Percentiles rank a stretch among this genome's conserved stretches.
Conservation (phyloP, 2,113 vertebrate genomes). For the Malurus elegans region DNA sequence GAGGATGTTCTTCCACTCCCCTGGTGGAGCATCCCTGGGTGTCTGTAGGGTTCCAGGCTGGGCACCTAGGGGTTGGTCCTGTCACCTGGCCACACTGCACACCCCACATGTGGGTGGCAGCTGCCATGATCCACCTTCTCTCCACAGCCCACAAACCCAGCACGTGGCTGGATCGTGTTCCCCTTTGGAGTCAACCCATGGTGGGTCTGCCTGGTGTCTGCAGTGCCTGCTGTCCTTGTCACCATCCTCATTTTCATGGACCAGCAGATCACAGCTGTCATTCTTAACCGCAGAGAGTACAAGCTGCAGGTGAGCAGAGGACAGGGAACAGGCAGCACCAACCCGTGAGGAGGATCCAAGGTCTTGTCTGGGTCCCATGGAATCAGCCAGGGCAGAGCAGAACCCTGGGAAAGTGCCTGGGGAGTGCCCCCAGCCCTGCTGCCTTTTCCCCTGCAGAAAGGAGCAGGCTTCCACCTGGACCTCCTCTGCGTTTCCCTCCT, state of each 20-base stretch:
- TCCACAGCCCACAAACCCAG: constrained; percentile 67
- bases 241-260: constrained; percentile 85
- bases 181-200: constrained; percentile 77
- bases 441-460: constrained; percentile 68
- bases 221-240: constrained; percentile 72
- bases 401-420: background rate
- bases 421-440: background rate
- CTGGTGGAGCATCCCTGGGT: background rate
- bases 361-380: background rate
- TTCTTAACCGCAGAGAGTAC: constrained; percentile 78
- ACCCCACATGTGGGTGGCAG: background rate
- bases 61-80: background rate
- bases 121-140: background rate
- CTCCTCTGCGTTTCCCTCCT: constrained; percentile 78
- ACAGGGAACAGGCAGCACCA: background rate
- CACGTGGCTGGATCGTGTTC: constrained; percentile 71
- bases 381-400: background rate
- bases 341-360: rapidly evolving
- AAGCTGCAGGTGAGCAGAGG: constrained; percentile 69
- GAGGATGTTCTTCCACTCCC: background rate
- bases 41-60: background rate
- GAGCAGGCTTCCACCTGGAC: constrained; percentile 82
- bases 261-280: constrained; percentile 82
- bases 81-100: rapidly evolving
- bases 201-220: constrained; percentile 75